A percentile compares a stretch with the other conserved stretches of the same genome.
phyloP scores from a whole-genome alignment of 2,113 vertebrate genomes.

The Plecturocebus donacophilus region DNA sequence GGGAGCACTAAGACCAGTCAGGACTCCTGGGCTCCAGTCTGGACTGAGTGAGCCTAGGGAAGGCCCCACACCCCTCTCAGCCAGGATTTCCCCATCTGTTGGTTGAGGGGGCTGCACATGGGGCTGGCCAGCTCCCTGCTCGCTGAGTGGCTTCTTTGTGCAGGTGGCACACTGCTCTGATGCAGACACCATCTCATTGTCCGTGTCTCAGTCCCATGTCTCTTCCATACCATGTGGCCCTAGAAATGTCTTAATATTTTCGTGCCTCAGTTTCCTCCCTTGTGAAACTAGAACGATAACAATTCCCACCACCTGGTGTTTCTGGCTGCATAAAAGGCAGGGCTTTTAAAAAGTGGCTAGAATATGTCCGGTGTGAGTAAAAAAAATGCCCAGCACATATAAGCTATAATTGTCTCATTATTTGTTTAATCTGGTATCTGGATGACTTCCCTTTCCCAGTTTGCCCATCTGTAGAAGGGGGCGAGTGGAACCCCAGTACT shows the following conservation, averaged over 20 bases:
- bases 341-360: not conserved
- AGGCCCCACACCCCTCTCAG: not conserved
- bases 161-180: rapidly evolving
- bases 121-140: not conserved
- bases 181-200: not conserved
- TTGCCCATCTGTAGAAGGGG: not conserved
- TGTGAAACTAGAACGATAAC: not conserved
- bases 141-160: not conserved
- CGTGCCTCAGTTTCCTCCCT: not conserved
- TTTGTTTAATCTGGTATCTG: not conserved
- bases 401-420: not conserved
- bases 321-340: not conserved
- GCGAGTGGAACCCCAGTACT: not conserved
- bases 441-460: not conserved
- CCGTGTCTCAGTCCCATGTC: not conserved
- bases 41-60: not conserved
- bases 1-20: not conserved
- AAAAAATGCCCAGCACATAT: not conserved
- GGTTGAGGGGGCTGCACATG: not conserved
- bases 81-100: not conserved
- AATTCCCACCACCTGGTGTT: not conserved
- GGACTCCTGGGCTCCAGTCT: not conserved
- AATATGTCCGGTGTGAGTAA: not conserved
- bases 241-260: not conserved
- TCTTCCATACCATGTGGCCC: not conserved